A percentile compares a stretch with the other conserved stretches of the same genome.
phyloP scores from a whole-genome alignment of 2,888 invertebrate species.

The Eristalis tenax region DNA sequence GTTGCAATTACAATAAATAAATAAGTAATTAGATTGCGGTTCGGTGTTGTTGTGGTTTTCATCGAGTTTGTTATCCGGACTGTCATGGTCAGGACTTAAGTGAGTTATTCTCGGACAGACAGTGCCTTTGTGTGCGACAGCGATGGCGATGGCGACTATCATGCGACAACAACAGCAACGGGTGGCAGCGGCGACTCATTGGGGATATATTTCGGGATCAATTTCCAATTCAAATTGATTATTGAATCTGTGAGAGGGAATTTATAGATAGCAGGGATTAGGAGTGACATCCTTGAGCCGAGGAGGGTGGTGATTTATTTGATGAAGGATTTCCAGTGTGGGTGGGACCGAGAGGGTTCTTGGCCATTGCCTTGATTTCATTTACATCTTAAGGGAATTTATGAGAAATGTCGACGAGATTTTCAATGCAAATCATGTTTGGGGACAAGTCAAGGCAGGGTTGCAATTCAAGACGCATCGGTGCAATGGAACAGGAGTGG shows the following conservation, averaged over 20 bases:
- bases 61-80: slow-evolving; percentile 53
- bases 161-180: neutral
- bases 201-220: slow-evolving; percentile 37
- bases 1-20: slow-evolving; percentile 71
- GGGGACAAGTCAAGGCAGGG: too few species aligned
- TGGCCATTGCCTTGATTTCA: neutral
- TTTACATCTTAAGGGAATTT: neutral
- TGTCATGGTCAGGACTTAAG: slow-evolving; percentile 66
- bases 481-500: too few species aligned
- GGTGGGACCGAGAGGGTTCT: neutral
- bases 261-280: slow-evolving; percentile 56
- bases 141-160: too few species aligned
- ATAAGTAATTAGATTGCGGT: slow-evolving; percentile 74
- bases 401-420: neutral
- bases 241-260: slow-evolving; percentile 36
- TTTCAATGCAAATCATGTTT: neutral
- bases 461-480: too few species aligned
- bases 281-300: slow-evolving; percentile 48
- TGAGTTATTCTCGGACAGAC: slow-evolving; percentile 57
- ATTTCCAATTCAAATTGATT: slow-evolving; percentile 72
- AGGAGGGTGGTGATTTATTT: slow-evolving; percentile 54
- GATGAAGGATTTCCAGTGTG: neutral
- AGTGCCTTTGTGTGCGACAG: neutral
- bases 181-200: slow-evolving; percentile 32
- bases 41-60: slow-evolving; percentile 56